Conservation (phyloP, 2,113 vertebrate species). For the Istiophorus platypterus region DNA sequence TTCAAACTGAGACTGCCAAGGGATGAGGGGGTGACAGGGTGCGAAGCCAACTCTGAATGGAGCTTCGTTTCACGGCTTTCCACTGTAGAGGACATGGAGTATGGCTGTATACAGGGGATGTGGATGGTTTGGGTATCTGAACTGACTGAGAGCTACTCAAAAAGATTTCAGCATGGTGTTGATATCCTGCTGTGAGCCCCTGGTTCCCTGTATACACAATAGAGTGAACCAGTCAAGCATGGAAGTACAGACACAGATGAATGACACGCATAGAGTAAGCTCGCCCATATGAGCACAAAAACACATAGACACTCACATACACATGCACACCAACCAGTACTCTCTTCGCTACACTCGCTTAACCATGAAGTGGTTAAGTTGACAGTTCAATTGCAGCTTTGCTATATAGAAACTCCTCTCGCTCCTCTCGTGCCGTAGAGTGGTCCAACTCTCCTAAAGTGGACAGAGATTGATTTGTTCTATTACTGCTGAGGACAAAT, state of each 20-base stretch:
- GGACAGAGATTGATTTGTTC: conserved; percentile 64
- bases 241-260: conserved; percentile 42
- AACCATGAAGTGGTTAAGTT: conserved; percentile 77
- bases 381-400: conserved; percentile 79
- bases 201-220: conserved; percentile 46
- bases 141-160: conserved; percentile 60
- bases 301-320: not conserved
- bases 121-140: conserved; percentile 37
- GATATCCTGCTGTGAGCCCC: conserved; percentile 66
- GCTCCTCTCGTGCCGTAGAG: conserved; percentile 46
- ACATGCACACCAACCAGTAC: conserved; percentile 30
- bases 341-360: conserved; percentile 68
- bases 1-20: conserved; percentile 25
- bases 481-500: conserved; percentile 39
- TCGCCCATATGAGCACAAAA: conserved; percentile 12
- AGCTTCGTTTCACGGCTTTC: conserved; percentile 41
- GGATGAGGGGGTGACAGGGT: conserved; percentile 2
- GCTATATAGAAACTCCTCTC: conserved; percentile 44
- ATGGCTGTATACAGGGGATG: conserved; percentile 20
- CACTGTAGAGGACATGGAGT: conserved; percentile 22
- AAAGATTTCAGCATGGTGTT: conserved; percentile 70
- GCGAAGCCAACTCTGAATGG: conserved; percentile 29
- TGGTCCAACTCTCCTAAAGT: conserved; percentile 57
- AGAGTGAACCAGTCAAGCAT: conserved; percentile 54
- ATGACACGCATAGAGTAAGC: conserved; percentile 34